Base-by-base conservation (phyloP, 2,888 invertebrate genomes). In the Chaitophorus viminalis region DNA sequence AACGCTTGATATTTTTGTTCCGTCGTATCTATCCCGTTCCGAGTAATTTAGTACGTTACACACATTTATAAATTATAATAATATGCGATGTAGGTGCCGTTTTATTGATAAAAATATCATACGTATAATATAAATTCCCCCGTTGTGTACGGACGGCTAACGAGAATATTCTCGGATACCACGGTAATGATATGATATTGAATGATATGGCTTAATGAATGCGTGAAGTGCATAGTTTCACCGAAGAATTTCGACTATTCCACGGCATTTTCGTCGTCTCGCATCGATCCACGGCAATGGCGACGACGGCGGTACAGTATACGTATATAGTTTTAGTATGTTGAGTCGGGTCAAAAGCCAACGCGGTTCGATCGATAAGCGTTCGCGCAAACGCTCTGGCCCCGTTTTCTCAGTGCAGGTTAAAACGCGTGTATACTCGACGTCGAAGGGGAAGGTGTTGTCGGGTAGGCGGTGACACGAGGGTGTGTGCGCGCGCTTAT, bases 301-400 rank as follows among this genome's bases (percentile, higher is more conserved):
- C 76, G 52, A 33, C 31, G 76, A 68, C 33, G 39, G 74, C 14
- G 17, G n/a, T 14, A n/a, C 21, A 33, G 33, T 78, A 33, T 78
- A 78, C 54, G 33, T 1, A 18, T 33, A 83, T 6, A 65, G 83
- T 83, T 68, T 84, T 33, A 52, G 72, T 54, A 79, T 86, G 86
- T 87, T 87, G 86, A 87, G 86, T 87, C 86, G 86, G 86, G 86
- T 87, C 78, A 87, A 87, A 87, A 87, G 86, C 86, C 54, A 87
- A 78, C 86, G 25, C 78, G 31, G 65, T 31, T 25, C 79, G 86
- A 87, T 87, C 86, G 86, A 87, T 87, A 87, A n/a, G 72, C 60
- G 72, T 74, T 60, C 86, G 86, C 86, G 86, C 86, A 87, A 87
- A 70, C 86, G 79, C 86, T 31, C 79, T 87, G 33, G 31, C 60